These are phyloP conservation scores for Petroica traversi DNA, from an alignment of 2,113 vertebrate genomes.

Conservation along the genomic window DNA sequence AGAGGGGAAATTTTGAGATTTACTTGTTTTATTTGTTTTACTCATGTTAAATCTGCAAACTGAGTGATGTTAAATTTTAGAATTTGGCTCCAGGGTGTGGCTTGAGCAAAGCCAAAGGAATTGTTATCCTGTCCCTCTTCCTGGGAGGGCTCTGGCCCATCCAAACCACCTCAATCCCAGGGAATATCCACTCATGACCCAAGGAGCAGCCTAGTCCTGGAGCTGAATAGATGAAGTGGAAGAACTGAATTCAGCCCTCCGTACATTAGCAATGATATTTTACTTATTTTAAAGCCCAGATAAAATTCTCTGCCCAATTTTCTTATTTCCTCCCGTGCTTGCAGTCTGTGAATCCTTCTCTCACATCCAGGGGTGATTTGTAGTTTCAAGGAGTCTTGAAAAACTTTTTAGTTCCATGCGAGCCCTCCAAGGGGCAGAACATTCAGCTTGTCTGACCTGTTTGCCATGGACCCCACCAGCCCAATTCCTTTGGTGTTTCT, in stretches of 20 bases:
- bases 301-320: neutral
- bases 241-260: neutral
- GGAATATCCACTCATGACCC: fast-evolving
- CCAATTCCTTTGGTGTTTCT: neutral
- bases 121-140: neutral
- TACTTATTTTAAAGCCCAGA: neutral
- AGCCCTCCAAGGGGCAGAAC: neutral
- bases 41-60: neutral
- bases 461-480: neutral
- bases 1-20: neutral
- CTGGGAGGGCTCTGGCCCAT: neutral
- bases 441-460: neutral
- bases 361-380: neutral
- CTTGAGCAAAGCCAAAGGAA: neutral
- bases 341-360: neutral
- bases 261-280: fast-evolving
- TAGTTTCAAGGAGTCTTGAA: neutral
- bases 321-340: neutral
- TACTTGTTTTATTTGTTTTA: neutral
- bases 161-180: neutral
- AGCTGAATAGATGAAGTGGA: neutral
- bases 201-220: neutral
- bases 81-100: neutral
- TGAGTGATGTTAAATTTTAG: neutral
- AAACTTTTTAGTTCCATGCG: neutral